phyloP scores from a whole-genome alignment of 2,113 vertebrate genomes.

The Caretta caretta region DNA sequence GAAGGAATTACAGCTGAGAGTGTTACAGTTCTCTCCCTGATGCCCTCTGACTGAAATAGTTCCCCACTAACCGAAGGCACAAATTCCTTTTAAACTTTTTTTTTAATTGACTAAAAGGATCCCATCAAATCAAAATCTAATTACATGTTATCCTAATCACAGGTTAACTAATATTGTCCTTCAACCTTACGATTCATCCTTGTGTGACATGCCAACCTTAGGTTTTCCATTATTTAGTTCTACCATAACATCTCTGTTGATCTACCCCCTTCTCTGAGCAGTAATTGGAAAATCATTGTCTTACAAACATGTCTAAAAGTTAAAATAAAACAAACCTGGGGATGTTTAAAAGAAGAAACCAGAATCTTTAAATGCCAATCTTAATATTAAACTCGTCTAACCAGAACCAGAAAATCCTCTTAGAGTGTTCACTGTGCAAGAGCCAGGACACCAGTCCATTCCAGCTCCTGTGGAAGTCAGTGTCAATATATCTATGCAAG shows the following conservation, averaged over 20 bases:
- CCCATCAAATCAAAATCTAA: background rate
- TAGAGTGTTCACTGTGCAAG: background rate
- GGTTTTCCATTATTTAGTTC: background rate
- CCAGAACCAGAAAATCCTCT: background rate
- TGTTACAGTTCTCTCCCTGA: background rate
- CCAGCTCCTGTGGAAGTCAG: background rate
- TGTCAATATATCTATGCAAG: background rate
- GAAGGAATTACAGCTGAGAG: background rate
- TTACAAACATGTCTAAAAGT: background rate
- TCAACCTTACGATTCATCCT: rapidly evolving
- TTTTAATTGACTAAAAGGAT: background rate
- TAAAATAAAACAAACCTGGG: background rate
- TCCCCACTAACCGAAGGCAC: background rate
- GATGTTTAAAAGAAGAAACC: background rate
- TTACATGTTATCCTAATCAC: background rate
- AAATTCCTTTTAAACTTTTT: background rate
- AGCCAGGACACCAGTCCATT: background rate
- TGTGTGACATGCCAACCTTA: background rate
- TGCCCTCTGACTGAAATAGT: background rate
- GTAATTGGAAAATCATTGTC: background rate
- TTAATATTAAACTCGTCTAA: background rate
- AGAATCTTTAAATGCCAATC: background rate
- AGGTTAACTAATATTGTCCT: background rate
- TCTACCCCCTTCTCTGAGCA: background rate
- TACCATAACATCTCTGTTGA: background rate